These are phyloP conservation scores for Aphelinus atriplicis DNA, from an alignment of 1,140 invertebrate species.

Conservation along the genomic window DNA sequence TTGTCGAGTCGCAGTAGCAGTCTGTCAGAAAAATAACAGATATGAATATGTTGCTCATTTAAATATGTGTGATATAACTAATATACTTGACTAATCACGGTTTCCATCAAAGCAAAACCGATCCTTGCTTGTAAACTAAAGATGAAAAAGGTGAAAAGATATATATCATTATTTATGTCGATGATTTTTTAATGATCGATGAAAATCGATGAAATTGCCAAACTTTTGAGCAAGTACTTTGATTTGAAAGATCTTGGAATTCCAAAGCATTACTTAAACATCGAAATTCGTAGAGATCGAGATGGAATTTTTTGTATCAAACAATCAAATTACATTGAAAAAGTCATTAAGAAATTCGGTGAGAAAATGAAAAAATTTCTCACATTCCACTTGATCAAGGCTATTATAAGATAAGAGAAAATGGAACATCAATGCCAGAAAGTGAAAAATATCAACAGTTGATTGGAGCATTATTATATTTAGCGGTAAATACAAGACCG, in stretches of 20 bases:
- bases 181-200: constrained; percentile 3
- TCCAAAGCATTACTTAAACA: not conserved
- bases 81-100: no score
- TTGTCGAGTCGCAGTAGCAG: no score
- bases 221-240: not conserved
- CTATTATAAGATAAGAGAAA: constrained; percentile 27
- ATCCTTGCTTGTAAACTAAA: constrained; percentile 5
- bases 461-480: constrained; percentile 16
- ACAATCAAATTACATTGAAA: constrained; percentile 1
- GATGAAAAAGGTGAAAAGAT: constrained; percentile 25
- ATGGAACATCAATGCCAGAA: not conserved
- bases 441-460: constrained; percentile 13
- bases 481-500: constrained; percentile 7
- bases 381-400: not conserved
- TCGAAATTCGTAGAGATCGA: not conserved
- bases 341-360: not conserved
- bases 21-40: no score
- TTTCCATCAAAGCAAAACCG: not conserved
- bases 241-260: not conserved
- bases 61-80: no score
- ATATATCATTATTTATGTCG: constrained; percentile 11
- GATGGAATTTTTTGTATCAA: constrained; percentile 1
- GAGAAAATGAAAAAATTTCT: not conserved
- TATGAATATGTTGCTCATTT: no score
- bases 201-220: not conserved